Conservation (phyloP, 2,797 vertebrate genomes). For the Darevskia mixta region DNA sequence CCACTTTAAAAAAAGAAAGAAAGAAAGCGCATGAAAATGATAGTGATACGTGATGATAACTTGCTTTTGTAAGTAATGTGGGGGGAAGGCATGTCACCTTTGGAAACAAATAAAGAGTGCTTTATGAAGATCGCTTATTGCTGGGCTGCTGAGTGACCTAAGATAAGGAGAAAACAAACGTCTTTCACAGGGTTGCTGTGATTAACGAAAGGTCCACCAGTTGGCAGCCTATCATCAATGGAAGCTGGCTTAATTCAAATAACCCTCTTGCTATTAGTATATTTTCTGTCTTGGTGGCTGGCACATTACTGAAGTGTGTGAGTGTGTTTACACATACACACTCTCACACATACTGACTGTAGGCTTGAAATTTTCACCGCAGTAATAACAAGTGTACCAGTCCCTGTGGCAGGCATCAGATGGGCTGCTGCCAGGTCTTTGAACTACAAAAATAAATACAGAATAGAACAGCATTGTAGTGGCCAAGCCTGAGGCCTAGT, state of each 20-base stretch:
- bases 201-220: slow-evolving; percentile 84
- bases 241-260: slow-evolving; percentile 76
- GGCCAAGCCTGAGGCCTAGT: slow-evolving; percentile 82
- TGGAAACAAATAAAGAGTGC: slow-evolving; percentile 62
- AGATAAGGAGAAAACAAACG: slow-evolving; percentile 67
- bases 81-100: slow-evolving; percentile 60
- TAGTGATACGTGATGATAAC: background rate
- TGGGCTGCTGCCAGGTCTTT: slow-evolving; percentile 89
- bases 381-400: slow-evolving; percentile 82
- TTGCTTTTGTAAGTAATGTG: background rate
- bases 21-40: background rate
- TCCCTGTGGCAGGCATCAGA: slow-evolving; percentile 85
- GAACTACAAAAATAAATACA: slow-evolving; percentile 93
- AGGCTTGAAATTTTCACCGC: slow-evolving; percentile 82
- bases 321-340: background rate
- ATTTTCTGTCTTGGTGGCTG: slow-evolving; percentile 82
- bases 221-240: slow-evolving; percentile 82
- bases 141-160: slow-evolving; percentile 76
- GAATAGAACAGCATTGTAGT: slow-evolving; percentile 87
- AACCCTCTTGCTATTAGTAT: slow-evolving; percentile 59
- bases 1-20: slow-evolving; percentile 40
- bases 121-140: slow-evolving; percentile 79
- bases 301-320: slow-evolving; percentile 63
- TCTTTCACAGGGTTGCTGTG: slow-evolving; percentile 77
- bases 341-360: slow-evolving; percentile 64